Percentiles rank a stretch among this genome's conserved stretches.
phyloP scores from a whole-genome alignment of 2,888 invertebrate species.

The Bruchidius siliquastri region DNA sequence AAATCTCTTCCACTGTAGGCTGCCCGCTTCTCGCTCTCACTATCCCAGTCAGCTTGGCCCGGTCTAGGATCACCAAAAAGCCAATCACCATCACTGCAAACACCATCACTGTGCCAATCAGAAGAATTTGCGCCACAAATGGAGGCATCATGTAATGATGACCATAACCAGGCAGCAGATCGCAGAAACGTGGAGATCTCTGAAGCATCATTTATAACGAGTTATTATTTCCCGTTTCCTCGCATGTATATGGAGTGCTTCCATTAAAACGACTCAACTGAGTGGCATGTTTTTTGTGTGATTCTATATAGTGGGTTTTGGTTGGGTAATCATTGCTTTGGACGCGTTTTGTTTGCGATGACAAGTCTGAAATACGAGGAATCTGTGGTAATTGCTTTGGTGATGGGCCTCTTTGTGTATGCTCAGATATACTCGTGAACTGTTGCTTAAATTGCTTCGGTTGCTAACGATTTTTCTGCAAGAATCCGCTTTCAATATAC shows the following conservation, averaged over 20 bases:
- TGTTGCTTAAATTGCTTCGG: not conserved
- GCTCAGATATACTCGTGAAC: not conserved
- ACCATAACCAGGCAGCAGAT: slow-evolving; percentile 20
- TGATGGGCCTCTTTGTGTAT: not conserved
- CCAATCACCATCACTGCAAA: slow-evolving; percentile 31
- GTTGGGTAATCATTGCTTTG: not conserved
- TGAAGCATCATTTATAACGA: not conserved
- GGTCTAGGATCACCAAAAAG: slow-evolving; percentile 29
- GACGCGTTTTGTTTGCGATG: not conserved
- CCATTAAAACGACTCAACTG: not conserved
- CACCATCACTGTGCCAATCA: slow-evolving; percentile 29
- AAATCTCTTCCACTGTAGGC: slow-evolving; percentile 11
- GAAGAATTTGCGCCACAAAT: slow-evolving; percentile 23
- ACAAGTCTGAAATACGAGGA: too few relatives aligned
- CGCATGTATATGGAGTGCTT: not conserved
- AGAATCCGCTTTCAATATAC: too few relatives aligned
- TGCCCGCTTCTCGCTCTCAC: slow-evolving; percentile 25
- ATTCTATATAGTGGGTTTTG: not conserved
- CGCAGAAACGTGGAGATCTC: slow-evolving; percentile 19
- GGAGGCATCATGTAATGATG: slow-evolving; percentile 24
- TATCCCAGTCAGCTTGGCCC: slow-evolving; percentile 29
- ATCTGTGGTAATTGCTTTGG: not conserved
- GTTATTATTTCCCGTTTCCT: not conserved
- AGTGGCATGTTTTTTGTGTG: not conserved
- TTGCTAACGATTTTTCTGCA: too few relatives aligned